These are phyloP conservation scores for Pterois miles DNA, from an alignment of 2,797 vertebrate species.

Conservation along the genomic window DNA sequence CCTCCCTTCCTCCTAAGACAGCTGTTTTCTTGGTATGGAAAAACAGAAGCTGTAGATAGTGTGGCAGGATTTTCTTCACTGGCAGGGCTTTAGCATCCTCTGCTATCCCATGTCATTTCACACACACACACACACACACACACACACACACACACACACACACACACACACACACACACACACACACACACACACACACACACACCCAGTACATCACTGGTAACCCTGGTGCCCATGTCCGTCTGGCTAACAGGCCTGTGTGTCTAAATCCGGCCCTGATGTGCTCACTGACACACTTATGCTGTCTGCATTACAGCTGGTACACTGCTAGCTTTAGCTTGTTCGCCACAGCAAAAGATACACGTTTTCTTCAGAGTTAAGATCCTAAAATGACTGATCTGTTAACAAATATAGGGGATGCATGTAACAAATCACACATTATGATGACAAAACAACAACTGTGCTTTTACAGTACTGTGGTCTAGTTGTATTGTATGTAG, in stretches of 20 bases:
- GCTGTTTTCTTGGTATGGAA: slow-evolving; percentile 65
- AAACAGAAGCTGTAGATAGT: slow-evolving; percentile 40
- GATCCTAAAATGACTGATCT: background rate
- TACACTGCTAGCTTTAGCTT: slow-evolving; percentile 24
- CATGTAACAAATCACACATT: background rate
- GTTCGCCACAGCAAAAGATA: background rate
- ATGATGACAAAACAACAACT: background rate
- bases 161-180: slow-evolving; percentile 7
- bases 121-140: slow-evolving; percentile 10
- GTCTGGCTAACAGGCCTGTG: slow-evolving; percentile 55
- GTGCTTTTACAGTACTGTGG: background rate
- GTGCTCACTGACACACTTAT: slow-evolving; percentile 64
- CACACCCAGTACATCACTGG: slow-evolving; percentile 29
- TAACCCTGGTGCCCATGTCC: slow-evolving; percentile 38
- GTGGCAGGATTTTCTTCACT: slow-evolving; percentile 46
- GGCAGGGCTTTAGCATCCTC: slow-evolving; percentile 34
- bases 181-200: slow-evolving; percentile 16
- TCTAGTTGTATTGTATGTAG: slow-evolving; percentile 2
- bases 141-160: background rate
- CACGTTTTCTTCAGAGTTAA: background rate
- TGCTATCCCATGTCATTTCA: slow-evolving; percentile 40
- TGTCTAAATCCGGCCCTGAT: slow-evolving; percentile 61
- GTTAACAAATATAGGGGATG: background rate
- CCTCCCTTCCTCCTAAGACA: slow-evolving; percentile 57
- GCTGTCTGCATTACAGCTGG: slow-evolving; percentile 33